Percentiles rank a stretch among this genome's conserved stretches.
phyloP scores from a whole-genome alignment of 2,113 vertebrate genomes.

The Laticauda laticaudata region DNA sequence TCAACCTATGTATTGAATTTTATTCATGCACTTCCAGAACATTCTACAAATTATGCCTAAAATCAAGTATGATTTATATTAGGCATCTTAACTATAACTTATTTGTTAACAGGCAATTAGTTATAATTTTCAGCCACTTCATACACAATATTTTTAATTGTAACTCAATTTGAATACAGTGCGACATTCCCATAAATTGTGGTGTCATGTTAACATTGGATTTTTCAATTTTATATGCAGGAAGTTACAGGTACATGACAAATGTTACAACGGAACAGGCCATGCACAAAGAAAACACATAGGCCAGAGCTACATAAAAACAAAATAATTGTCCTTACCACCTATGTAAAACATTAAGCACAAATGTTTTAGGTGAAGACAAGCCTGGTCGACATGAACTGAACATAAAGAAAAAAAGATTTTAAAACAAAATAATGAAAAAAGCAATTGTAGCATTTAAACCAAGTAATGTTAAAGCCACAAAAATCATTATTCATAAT shows the following conservation, averaged over 20 bases:
- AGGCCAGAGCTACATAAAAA: conserved; percentile 61
- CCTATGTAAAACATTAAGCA: conserved; percentile 86
- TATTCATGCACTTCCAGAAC: conserved; percentile 20
- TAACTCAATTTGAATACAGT: conserved; percentile 74
- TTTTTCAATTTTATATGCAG: conserved; percentile 60
- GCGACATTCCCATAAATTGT: conserved; percentile 77
- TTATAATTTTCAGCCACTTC: conserved; percentile 53
- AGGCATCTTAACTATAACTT: conserved; percentile 14
- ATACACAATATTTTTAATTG: conserved; percentile 55
- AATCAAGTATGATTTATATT: conserved; percentile 28
- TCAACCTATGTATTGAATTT: background rate
- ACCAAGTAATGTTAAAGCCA: conserved; percentile 20
- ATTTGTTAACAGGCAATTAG: conserved; percentile 48
- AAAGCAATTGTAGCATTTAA: conserved; percentile 37
- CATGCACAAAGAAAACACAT: conserved; percentile 64
- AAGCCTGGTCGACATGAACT: conserved; percentile 81
- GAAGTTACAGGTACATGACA: conserved; percentile 56
- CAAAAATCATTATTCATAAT: conserved; percentile 35
- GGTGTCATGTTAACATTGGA: conserved; percentile 75
- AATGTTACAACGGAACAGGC: conserved; percentile 59
- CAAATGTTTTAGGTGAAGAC: conserved; percentile 86
- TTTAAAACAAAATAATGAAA: conserved; percentile 66
- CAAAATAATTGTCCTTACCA: conserved; percentile 79
- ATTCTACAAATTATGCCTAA: conserved; percentile 23
- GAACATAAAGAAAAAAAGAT: conserved; percentile 80